Conservation (phyloP, 2,888 invertebrate species). For the Taphrorychus bicolor region DNA sequence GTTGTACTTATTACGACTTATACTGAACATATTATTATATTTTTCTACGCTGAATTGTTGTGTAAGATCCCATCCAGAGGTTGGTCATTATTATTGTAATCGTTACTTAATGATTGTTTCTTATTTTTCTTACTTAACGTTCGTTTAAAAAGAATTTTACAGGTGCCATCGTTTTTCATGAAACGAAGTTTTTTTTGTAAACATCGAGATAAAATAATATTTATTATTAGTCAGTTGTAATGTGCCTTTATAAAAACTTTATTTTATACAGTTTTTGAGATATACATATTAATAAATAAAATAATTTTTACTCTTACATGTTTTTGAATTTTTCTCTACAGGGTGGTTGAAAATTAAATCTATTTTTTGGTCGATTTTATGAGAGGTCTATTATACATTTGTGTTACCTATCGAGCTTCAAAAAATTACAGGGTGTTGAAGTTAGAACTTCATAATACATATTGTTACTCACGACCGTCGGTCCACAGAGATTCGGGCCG, state of each 20-base stretch:
- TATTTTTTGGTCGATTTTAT: too few relatives aligned
- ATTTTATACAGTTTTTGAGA: conserved; percentile 31
- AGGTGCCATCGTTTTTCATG: not conserved
- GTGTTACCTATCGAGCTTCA: too few relatives aligned
- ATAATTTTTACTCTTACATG: conserved; percentile 19
- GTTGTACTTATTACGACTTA: too few relatives aligned
- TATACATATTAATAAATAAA: conserved; percentile 16
- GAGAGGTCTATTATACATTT: too few relatives aligned
- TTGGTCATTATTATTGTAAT: not conserved
- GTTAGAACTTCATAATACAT: too few relatives aligned
- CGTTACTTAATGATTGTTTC: too few relatives aligned
- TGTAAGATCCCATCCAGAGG: not conserved
- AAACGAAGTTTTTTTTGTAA: not conserved
- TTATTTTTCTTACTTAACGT: not conserved
- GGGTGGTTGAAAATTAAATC: too few relatives aligned
- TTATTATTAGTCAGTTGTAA: conserved; percentile 22
- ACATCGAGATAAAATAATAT: not conserved
- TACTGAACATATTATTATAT: not conserved
- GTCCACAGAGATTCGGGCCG: too few relatives aligned
- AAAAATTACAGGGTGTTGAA: too few relatives aligned
- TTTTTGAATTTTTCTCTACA: too few relatives aligned
- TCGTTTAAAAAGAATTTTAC: not conserved
- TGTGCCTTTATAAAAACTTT: conserved; percentile 34
- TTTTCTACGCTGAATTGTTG: not conserved
- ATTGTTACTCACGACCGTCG: too few relatives aligned